Evolutionary conservation across 2,888 invertebrate genomes (phyloP).

Genomic region (Selenia dentaria): DNA sequence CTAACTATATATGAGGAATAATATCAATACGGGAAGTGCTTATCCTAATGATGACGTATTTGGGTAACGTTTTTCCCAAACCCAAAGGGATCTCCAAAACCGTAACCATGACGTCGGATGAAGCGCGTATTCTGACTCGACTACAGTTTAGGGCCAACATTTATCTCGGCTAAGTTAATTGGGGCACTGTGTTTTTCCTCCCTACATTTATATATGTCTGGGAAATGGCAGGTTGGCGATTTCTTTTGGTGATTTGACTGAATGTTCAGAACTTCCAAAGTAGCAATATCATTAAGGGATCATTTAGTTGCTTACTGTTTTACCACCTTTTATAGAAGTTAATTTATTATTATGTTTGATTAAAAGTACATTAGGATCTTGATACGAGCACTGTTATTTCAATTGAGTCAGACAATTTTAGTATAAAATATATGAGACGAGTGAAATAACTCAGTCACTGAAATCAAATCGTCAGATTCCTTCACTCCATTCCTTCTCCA

Average conservation of each 20-base stretch:
- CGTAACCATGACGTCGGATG: constrained; percentile 41
- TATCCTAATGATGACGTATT: constrained; percentile 9
- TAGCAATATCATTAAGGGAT: constrained; percentile 2
- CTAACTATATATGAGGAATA: no score
- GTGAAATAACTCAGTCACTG: background rate
- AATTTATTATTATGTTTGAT: no score
- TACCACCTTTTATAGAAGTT: no score
- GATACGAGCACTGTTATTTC: no score
- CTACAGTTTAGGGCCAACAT: constrained; percentile 60
- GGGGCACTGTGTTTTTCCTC: constrained; percentile 58
- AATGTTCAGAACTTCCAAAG: constrained; percentile 4
- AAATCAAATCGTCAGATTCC: constrained; percentile 13
- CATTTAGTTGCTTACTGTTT: background rate
- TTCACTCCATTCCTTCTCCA: background rate
- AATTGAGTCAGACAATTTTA: no score
- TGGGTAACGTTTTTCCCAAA: constrained; percentile 16
- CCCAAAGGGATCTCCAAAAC: constrained; percentile 34
- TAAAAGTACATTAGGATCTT: no score
- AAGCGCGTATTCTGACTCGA: constrained; percentile 47
- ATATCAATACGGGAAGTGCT: constrained; percentile 1
- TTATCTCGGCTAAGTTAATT: constrained; percentile 71
- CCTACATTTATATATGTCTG: constrained; percentile 41
- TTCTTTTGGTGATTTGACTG: constrained; percentile 21
- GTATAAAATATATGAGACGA: no score
- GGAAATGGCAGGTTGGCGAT: constrained; percentile 26